Conservation (phyloP, 2,797 vertebrate species). For the Synaphobranchus kaupii region DNA sequence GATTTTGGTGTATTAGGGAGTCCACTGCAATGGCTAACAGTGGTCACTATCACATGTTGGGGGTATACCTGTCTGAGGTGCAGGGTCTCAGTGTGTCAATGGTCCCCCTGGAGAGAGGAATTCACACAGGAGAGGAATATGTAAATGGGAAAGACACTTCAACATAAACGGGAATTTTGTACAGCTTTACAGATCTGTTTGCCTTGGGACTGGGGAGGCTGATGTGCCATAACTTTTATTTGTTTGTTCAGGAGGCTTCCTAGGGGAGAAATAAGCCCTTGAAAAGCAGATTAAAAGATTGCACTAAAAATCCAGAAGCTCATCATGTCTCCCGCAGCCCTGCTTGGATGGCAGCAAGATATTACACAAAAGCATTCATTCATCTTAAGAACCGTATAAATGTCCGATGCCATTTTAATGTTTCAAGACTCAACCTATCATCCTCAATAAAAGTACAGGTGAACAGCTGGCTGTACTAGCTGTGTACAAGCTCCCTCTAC, state of each 20-base stretch:
- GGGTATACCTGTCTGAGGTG: not conserved
- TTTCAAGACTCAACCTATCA: not conserved
- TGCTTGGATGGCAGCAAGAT: not conserved
- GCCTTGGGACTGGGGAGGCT: not conserved
- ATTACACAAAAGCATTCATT: not conserved
- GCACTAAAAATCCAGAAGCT: not conserved
- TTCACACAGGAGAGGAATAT: not conserved
- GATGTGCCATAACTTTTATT: not conserved
- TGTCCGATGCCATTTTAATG: not conserved
- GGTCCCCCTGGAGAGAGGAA: not conserved
- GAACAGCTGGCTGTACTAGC: not conserved
- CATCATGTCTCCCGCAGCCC: not conserved
- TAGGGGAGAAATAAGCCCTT: not conserved
- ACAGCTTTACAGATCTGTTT: not conserved
- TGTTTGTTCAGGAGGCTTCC: not conserved
- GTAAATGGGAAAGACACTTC: not conserved
- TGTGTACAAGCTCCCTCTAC: constrained; percentile 7
- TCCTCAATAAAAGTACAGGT: not conserved
- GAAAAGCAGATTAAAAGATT: not conserved
- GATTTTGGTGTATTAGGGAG: not conserved
- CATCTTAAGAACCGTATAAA: not conserved
- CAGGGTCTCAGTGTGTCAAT: not conserved
- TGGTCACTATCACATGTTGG: not conserved
- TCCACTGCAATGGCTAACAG: not conserved
- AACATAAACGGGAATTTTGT: not conserved